A percentile compares a stretch with the other conserved stretches of the same genome.
phyloP scores from a whole-genome alignment of 37 sponge, comb jelly and placozoan species.

The Sycon ciliatum region DNA sequence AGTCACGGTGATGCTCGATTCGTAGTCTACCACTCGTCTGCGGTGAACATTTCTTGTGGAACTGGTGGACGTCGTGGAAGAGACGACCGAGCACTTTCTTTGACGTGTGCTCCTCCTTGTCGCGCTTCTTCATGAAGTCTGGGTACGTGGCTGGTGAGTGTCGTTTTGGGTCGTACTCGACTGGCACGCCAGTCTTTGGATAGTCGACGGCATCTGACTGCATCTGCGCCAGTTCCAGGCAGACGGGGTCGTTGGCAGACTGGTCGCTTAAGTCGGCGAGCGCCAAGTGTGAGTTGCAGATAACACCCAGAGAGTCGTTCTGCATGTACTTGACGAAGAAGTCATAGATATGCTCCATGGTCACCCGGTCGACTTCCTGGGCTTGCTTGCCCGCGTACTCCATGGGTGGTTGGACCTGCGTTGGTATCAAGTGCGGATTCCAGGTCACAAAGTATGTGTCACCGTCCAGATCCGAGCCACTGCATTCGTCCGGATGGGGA shows the following conservation, averaged over 20 bases:
- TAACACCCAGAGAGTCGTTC: slow-evolving; percentile 32
- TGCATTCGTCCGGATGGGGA: slow-evolving; percentile 21
- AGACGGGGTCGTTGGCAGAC: neutral
- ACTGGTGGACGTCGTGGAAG: neutral
- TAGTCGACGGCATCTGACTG: slow-evolving; percentile 30
- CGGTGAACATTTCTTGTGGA: too few species aligned
- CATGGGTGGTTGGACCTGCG: too few species aligned
- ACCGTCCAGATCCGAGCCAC: slow-evolving; percentile 39
- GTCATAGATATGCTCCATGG: slow-evolving; percentile 15
- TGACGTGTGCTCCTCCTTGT: neutral
- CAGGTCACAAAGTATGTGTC: slow-evolving; percentile 34
- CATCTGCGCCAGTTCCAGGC: slow-evolving; percentile 17
- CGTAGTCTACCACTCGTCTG: too few species aligned
- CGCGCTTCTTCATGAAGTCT: slow-evolving; percentile 13
- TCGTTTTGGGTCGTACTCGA: neutral
- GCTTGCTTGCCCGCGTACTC: slow-evolving; percentile 1
- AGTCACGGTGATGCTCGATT: neutral
- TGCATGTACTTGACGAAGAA: slow-evolving; percentile 38
- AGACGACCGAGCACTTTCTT: neutral
- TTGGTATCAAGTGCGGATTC: slow-evolving; percentile 14
- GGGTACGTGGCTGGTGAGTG: neutral
- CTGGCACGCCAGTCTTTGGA: slow-evolving; percentile 25
- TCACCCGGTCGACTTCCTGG: neutral
- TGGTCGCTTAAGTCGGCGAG: slow-evolving; percentile 14
- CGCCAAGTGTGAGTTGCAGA: slow-evolving; percentile 31